phyloP scores from a whole-genome alignment of 2,888 invertebrate genomes.

The Trissoscelio sp. region DNA sequence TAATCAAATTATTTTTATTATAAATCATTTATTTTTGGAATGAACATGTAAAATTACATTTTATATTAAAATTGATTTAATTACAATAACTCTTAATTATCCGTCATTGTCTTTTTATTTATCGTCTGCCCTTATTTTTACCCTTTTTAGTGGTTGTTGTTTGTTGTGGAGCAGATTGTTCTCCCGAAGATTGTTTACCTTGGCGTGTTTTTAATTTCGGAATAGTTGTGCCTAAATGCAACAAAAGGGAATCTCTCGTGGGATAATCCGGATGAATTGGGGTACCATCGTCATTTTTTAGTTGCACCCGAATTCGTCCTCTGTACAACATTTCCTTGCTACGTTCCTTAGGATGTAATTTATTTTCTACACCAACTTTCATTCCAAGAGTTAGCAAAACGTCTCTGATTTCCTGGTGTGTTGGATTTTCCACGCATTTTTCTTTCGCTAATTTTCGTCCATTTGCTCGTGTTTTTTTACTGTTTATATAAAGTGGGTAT shows the following conservation, averaged over 20 bases:
- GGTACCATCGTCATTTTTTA: conserved; percentile 95
- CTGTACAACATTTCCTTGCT: conserved; percentile 94
- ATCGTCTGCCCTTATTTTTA: conserved; percentile 84
- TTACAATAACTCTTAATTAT: too few species aligned
- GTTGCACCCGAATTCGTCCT: conserved; percentile 96
- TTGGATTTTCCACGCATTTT: conserved; percentile 97
- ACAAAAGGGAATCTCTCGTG: conserved; percentile 90
- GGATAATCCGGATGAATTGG: conserved; percentile 89
- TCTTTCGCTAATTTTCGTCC: conserved; percentile 94
- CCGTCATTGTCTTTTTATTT: conserved; percentile 52
- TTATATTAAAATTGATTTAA: too few species aligned
- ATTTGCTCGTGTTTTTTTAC: conserved; percentile 94
- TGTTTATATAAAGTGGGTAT: conserved; percentile 98
- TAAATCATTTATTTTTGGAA: too few species aligned
- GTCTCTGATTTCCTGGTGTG: conserved; percentile 97
- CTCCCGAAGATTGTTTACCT: conserved; percentile 83
- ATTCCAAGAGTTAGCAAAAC: conserved; percentile 93
- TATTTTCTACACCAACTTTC: conserved; percentile 95
- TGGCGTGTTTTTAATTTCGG: conserved; percentile 95
- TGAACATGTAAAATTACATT: too few species aligned
- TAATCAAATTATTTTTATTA: too few species aligned
- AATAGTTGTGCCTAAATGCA: conserved; percentile 92
- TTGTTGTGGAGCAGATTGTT: conserved; percentile 80
- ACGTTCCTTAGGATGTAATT: conserved; percentile 94
- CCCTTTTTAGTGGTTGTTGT: conserved; percentile 79